Evolutionary conservation across 2,797 vertebrate species (phyloP).

Genomic region (Agapornis canus): DNA sequence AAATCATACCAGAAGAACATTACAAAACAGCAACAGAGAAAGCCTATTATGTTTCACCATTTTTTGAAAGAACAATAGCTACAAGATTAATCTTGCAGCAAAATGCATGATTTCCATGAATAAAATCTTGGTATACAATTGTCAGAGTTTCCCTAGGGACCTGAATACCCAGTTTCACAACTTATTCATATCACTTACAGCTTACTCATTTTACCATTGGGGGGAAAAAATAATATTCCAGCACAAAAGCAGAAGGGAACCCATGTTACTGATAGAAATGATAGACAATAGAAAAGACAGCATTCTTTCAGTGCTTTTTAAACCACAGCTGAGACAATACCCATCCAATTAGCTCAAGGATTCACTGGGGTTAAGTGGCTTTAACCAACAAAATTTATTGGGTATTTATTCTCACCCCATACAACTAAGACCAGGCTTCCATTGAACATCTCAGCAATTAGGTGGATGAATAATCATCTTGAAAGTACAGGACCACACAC

Average conservation of each 20-base stretch:
- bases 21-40: not conserved
- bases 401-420: not conserved
- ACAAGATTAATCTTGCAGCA: not conserved
- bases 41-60: fast-evolving
- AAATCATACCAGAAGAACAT: not conserved
- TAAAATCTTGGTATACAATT: not conserved
- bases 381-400: not conserved
- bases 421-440: not conserved
- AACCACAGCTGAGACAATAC: not conserved
- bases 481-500: not conserved
- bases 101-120: fast-evolving
- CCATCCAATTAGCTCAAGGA: not conserved
- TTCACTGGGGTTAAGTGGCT: not conserved
- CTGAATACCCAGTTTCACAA: fast-evolving
- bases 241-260: not conserved
- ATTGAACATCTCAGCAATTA: not conserved
- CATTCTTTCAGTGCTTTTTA: not conserved
- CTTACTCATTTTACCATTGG: not conserved
- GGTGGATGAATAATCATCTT: not conserved
- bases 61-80: not conserved
- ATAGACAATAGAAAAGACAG: not conserved
- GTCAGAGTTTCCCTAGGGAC: not conserved
- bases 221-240: not conserved
- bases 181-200: not conserved
- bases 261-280: not conserved